Evolutionary conservation across 2,888 invertebrate genomes (phyloP), one percentile per base, ranked within the genome.

Genomic region (Cephus sareptanus): DNA sequence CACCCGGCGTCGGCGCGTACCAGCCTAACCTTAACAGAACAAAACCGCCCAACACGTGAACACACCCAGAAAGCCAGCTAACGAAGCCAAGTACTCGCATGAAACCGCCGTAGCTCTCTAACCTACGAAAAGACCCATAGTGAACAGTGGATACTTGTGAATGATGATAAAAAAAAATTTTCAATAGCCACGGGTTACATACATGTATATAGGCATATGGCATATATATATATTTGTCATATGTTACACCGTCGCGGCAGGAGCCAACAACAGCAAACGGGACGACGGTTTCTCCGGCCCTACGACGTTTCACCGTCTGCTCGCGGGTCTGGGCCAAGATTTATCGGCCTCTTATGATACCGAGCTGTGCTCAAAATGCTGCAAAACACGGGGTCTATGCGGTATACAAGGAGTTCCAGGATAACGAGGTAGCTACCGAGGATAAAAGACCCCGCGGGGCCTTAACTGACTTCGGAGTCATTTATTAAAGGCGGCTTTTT

Each of bases 381-480:
- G 89, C 89, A 86, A 90, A 90, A 90, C 89, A 90, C 85, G 84
- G 79, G 79, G 85, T 85, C 84, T 82, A 81, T 84, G 85, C 83
- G 85, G 84, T 82, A 81, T 84, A 85, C 83, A 85, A 81, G 86
- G 80, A 81, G 81, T 81, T 79, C 79, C 85, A 23, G 89, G 89
- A 89, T 90, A 91, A 90, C 90, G 90, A 91, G 90, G 89, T 23
- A 88, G 90, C 89, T 90, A 90, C 90, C 87, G 89, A 87, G 86
- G 86, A 89, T 89, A 89, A 86, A 88, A 13, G 13, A 89, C 86
- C 85, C 86, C 85, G 56, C 23, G 37, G 15, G 56, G 56, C 56
- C 56, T 56, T 56, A 56, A 23, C 56, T 23, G 56, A 23, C 9
- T 56, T 23, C 83, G 82, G 84, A 87, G 88, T 88, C 89, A 89